Base-by-base conservation (phyloP, 1,140 invertebrate genomes). In the Megathymus violae region DNA sequence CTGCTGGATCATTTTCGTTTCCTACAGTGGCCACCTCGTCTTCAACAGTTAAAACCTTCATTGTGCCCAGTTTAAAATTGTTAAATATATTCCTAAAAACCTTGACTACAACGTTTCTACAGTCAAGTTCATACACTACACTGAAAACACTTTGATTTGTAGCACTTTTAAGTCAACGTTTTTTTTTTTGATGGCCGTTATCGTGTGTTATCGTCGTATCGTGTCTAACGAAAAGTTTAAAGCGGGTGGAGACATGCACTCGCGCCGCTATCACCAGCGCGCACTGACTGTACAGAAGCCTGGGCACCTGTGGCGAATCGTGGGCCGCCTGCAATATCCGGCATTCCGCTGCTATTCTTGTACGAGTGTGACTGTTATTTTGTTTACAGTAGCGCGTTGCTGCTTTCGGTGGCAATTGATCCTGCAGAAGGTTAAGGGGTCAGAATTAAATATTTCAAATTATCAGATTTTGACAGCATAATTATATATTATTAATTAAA, bases 331-430 rank as follows among this genome's bases (percentile, higher is more conserved):
- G 78, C 82, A 86, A 82, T 77, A 89, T 89, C 86, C 86, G 86
- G 86, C 86, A 89, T 89, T 88, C 86, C 86, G 76, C 50, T 47
- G 74, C 73, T 86, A 85, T 88, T 88, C 76, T 81, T 44, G 76
- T 67, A 51, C 70, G 27, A 69, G 61, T 64, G 78, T 71, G 78
- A 86, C 81, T 79, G 62, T 74, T 81, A 77, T 74, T 85, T 89
- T 89, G 82, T 87, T 89, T 86, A 89, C 80, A 74, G 71, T 67
- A 62, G 50, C 27, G 52, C 60, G 59, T 64, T 77, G 52, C 75
- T 82, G 73, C 74, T 78, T 85, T 80, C 71, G 71, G 73, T 74
- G 59, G 51, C 44, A 54, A 64, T 54, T 54, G 51, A 22, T 11
- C 27, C 19, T 43, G 41, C 51, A 15, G 46, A 51, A 60, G 36